Evolutionary conservation across 2,113 vertebrate species (phyloP), one percentile per base, ranked within the genome.

Genomic region (Myotis yumanensis): DNA sequence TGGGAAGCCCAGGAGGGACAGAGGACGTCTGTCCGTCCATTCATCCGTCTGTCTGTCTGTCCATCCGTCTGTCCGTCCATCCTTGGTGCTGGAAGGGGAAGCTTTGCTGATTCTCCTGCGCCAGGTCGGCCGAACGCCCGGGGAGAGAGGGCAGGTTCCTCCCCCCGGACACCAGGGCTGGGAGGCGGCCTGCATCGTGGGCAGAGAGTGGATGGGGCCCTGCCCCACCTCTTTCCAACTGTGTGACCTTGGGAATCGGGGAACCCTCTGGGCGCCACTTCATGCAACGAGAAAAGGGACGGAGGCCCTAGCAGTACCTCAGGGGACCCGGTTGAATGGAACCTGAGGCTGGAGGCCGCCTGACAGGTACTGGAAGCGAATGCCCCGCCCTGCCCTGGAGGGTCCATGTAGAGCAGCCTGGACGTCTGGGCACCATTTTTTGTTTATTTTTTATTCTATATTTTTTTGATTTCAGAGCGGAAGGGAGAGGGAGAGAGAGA

Each of bases 81-180:
- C 62, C 62, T 64, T 12, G 25, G 62, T 64, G 25, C 62, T 11
- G 57, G 57, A 22, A 59, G 57, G 23, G 57, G 48, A 40, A 32
- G 48, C 8, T 16, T 15, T 11, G 28, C 28, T 35, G 6, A 68
- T 16, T 15, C 10, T 37, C n/a, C 54, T n/a, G 5, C 8, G 18
- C 30, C 9, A 0, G 30, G 37, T 10, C 18, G 72, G 23, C 8
- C 0, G 4, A 2, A 52, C 10, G 7, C 81, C 68, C 1, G 0
- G 25, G 40, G 4, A 48, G 71, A 20, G 16, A 16, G 20, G 85
- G 30, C 18, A 1, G 72, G 18, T 3, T 30, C 43, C 48, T 46
- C 35, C 48, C 11, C 2, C 25, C 35, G 75, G 68, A 16, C 71
- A 3, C 35, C 92, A 3, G 3, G 28, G 11, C 62, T 7, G 30